phyloP scores from a whole-genome alignment of 2,888 invertebrate genomes.

The Philonicus albiceps region DNA sequence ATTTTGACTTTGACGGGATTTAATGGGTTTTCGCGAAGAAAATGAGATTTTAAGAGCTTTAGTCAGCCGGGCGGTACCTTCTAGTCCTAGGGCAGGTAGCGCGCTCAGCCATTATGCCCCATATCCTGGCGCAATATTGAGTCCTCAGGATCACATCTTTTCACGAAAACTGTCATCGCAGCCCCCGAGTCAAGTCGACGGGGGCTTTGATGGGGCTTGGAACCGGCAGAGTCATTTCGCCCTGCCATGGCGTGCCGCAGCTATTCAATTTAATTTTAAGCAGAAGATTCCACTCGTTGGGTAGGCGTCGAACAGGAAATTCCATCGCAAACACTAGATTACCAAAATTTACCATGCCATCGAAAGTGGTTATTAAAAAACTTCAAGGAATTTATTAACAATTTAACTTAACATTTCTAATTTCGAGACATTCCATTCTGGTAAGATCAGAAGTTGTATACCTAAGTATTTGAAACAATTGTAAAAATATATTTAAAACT shows the following conservation, averaged over 20 bases:
- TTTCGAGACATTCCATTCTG: neutral
- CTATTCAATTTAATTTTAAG: neutral
- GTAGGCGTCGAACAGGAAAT: neutral
- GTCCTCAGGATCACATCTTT: neutral
- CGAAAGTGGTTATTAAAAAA: neutral
- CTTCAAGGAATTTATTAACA: neutral
- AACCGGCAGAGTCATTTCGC: neutral
- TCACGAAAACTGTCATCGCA: neutral
- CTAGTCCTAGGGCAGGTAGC: neutral
- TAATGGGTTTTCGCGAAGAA: constrained; percentile 16
- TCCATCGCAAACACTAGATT: neutral
- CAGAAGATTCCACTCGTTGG: neutral
- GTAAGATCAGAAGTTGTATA: neutral
- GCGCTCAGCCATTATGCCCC: neutral
- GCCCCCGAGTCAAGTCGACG: neutral
- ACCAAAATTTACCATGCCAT: neutral
- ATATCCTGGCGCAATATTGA: neutral
- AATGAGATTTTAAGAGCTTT: constrained; percentile 25
- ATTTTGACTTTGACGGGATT: constrained; percentile 31
- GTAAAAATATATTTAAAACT: neutral
- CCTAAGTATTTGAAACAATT: neutral
- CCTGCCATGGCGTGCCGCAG: neutral
- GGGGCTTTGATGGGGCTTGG: neutral
- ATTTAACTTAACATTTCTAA: neutral
- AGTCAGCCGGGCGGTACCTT: neutral